Percentiles rank a stretch among this genome's conserved stretches.
These are phyloP conservation scores for Bradypodion pumilum DNA, from an alignment of 2,797 vertebrate genomes.

Conservation along the genomic window DNA sequence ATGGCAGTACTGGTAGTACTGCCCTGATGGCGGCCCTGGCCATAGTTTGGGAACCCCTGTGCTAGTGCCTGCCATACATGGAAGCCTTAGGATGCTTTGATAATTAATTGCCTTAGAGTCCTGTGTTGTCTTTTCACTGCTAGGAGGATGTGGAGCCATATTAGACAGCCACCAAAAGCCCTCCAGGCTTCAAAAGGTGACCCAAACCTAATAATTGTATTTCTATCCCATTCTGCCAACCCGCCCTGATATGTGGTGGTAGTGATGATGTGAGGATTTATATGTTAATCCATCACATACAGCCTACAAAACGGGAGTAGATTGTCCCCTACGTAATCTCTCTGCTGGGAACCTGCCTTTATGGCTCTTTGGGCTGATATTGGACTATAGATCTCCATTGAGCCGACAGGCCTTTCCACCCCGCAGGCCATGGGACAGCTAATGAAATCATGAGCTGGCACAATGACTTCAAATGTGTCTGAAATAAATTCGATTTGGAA, in stretches of 20 bases:
- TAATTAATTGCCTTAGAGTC: not conserved
- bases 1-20: no score
- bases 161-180: not conserved
- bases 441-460: slow-evolving; percentile 42
- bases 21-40: no score
- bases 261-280: slow-evolving; percentile 28
- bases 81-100: not conserved
- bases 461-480: slow-evolving; percentile 43
- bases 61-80: no score
- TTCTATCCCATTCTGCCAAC: not conserved
- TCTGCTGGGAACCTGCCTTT: slow-evolving; percentile 43
- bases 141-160: not conserved
- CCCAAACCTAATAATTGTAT: slow-evolving; percentile 10
- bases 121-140: not conserved
- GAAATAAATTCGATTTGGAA: slow-evolving; percentile 44
- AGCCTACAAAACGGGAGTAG: slow-evolving; percentile 21
- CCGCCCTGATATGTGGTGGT: slow-evolving; percentile 9
- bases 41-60: no score
- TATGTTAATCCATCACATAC: slow-evolving; percentile 41
- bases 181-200: slow-evolving; percentile 4
- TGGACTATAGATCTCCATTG: slow-evolving; percentile 42
- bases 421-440: slow-evolving; percentile 27
- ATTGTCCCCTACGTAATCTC: slow-evolving; percentile 39
- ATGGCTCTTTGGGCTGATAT: slow-evolving; percentile 37
- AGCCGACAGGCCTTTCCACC: slow-evolving; percentile 36